These are phyloP conservation scores for Apteryx mantelli DNA, from an alignment of 2,113 vertebrate genomes.

Conservation along the genomic window DNA sequence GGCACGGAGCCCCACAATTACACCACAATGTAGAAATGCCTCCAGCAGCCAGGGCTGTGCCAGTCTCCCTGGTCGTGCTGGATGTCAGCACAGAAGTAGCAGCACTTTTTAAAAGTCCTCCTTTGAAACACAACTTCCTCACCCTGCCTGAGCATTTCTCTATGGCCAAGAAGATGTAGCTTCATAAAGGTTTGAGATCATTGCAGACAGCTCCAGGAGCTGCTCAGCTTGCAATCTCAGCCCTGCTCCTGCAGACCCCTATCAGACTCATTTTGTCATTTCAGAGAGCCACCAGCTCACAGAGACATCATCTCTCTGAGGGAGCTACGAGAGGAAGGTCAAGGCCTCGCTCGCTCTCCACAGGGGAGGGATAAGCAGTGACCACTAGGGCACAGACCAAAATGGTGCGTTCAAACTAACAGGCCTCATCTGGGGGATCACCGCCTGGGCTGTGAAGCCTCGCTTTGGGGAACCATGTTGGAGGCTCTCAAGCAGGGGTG, in stretches of 20 bases:
- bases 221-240: neutral
- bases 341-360: neutral
- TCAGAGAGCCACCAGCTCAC: neutral
- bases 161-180: rapidly evolving
- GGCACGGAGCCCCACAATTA: neutral
- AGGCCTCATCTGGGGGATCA: rapidly evolving
- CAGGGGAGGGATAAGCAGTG: neutral
- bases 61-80: rapidly evolving
- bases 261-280: neutral
- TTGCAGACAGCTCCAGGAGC: neutral
- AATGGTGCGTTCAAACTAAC: neutral
- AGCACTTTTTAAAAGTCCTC: neutral
- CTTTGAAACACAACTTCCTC: neutral
- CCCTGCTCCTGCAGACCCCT: rapidly evolving
- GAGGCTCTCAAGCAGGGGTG: neutral
- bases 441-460: neutral
- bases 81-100: neutral
- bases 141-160: neutral
- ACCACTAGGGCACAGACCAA: neutral
- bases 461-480: neutral
- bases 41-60: neutral
- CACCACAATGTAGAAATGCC: neutral
- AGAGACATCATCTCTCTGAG: neutral
- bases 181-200: neutral
- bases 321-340: neutral